Percentiles rank a stretch among this genome's conserved stretches.
These are phyloP conservation scores for Schizopygopsis malacanthus DNA, from an alignment of 2,797 vertebrate species.

Conservation along the genomic window DNA sequence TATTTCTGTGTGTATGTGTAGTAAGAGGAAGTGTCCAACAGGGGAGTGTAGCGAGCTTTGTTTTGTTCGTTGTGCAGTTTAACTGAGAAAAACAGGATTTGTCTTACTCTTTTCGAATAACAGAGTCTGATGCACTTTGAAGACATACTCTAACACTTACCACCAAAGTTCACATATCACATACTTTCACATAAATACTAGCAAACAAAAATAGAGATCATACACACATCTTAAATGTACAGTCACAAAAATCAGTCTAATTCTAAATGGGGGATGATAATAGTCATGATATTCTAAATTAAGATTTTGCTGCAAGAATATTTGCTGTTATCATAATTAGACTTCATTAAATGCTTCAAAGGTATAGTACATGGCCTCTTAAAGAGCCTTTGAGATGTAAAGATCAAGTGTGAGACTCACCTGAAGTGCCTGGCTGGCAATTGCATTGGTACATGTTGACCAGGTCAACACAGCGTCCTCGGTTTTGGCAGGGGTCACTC, in stretches of 20 bases:
- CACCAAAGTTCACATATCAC: neutral
- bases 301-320: neutral
- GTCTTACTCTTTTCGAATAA: neutral
- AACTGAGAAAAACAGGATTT: neutral
- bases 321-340: neutral
- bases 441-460: slow-evolving; percentile 92
- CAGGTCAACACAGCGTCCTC: slow-evolving; percentile 88
- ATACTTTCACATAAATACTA: slow-evolving; percentile 5
- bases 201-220: neutral
- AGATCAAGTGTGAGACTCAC: slow-evolving; percentile 68
- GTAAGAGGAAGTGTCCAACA: neutral
- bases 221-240: neutral
- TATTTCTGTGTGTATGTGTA: neutral
- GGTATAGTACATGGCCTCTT: neutral
- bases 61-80: neutral
- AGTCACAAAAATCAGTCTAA: neutral
- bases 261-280: neutral
- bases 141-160: neutral
- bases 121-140: neutral
- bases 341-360: neutral
- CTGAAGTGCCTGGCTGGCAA: slow-evolving; percentile 86
- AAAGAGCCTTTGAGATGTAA: neutral
- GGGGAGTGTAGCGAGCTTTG: neutral
- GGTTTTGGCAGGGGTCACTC: slow-evolving; percentile 92
- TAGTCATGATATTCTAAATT: neutral